Evolutionary conservation across 2,797 vertebrate species (phyloP).

Genomic region (Apogon hyalosoma): DNA sequence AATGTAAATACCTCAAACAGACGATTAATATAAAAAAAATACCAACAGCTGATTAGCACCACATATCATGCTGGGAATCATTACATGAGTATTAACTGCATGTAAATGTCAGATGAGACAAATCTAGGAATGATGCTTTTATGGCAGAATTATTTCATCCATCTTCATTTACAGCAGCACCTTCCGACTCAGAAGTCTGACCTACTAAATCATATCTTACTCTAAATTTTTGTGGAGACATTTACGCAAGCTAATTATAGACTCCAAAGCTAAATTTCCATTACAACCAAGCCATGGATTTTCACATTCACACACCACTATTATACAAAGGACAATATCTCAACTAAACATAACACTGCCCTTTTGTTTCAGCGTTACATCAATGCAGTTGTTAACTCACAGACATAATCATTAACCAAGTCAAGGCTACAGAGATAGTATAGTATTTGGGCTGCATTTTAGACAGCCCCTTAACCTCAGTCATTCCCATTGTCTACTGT

Average conservation of each 20-base stretch:
- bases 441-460: conserved; percentile 54
- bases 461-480: conserved; percentile 22
- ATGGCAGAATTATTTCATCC: not conserved
- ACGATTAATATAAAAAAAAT: conserved; percentile 3
- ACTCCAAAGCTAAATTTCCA: conserved; percentile 25
- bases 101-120: not conserved
- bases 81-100: not conserved
- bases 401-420: conserved; percentile 71
- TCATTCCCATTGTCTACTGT: conserved; percentile 10
- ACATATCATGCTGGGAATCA: not conserved
- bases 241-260: conserved; percentile 27
- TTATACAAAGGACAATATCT: conserved; percentile 34
- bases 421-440: conserved; percentile 55
- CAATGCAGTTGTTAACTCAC: conserved; percentile 41
- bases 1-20: conserved; percentile 10
- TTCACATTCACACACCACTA: conserved; percentile 41
- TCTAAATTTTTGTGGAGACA: conserved; percentile 15
- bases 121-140: no score
- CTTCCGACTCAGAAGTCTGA: conserved; percentile 18
- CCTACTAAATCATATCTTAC: conserved; percentile 35
- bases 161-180: not conserved
- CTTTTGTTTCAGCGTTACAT: conserved; percentile 48
- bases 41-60: conserved; percentile 1
- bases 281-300: conserved; percentile 34
- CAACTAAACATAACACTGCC: conserved; percentile 42